Percentiles rank a stretch among this genome's conserved stretches.
Conservation (phyloP, 2,888 invertebrate species). For the Hydroisotoma schaefferi region DNA sequence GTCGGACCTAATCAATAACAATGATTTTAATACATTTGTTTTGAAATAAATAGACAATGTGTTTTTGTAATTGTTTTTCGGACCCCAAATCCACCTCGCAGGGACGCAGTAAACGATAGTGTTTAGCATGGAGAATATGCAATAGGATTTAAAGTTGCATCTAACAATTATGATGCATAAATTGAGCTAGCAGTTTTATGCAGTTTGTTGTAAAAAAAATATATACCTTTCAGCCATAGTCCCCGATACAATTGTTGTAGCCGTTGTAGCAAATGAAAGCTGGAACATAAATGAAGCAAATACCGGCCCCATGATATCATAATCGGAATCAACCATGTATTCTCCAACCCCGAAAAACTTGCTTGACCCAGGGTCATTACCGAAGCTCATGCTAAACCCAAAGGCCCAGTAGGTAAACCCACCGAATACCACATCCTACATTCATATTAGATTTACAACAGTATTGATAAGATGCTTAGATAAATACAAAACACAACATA, state of each 20-base stretch:
- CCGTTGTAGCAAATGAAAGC: conserved; percentile 50
- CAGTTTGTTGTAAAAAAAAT: neutral
- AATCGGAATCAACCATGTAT: conserved; percentile 52
- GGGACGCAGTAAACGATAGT: conserved; percentile 54
- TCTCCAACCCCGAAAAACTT: conserved; percentile 50
- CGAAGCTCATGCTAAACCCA: conserved; percentile 50
- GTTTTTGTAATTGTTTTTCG: too few relatives aligned
- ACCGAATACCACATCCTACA: neutral
- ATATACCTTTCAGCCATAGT: conserved; percentile 53
- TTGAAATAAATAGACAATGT: neutral
- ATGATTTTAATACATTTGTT: neutral
- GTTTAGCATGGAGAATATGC: conserved; percentile 53
- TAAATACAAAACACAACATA: conserved; percentile 55
- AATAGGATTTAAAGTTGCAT: conserved; percentile 52
- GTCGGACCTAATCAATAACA: too few relatives aligned
- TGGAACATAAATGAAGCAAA: conserved; percentile 49
- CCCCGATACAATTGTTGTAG: conserved; percentile 52
- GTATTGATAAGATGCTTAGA: too few relatives aligned
- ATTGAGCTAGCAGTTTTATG: neutral
- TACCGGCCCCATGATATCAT: conserved; percentile 48
- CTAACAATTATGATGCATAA: conserved; percentile 12
- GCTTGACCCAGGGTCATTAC: conserved; percentile 44
- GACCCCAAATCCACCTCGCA: conserved; percentile 52
- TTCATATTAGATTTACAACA: too few relatives aligned
- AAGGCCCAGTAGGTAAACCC: conserved; percentile 56